Base-by-base conservation (phyloP, 2,888 invertebrate species). In the Eupelmus urozonus region DNA sequence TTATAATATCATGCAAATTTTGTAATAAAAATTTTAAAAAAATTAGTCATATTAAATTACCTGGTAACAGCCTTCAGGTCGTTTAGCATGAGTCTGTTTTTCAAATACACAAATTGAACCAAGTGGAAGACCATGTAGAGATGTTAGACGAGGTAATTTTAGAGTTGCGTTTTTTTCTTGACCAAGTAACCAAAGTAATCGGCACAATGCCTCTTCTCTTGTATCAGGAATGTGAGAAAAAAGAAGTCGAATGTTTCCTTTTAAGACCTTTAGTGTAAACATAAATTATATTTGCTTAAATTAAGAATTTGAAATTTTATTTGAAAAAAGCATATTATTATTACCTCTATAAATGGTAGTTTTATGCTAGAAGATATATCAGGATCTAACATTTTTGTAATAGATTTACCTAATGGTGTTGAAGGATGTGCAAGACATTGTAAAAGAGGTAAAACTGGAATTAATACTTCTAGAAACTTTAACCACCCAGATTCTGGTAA, bases 401-500 rank as follows among this genome's bases (percentile, higher is more conserved):
- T 90, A 1, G 93, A 92, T 86, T 93, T 91, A 0, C 94, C 94
- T 87, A 92, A 81, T 76, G 89, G 57, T 13, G 86, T 92, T 86
- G 82, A 91, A 90, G 88, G 92, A 88, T 83, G 91, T 0, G 92
- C 92, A 82, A 92, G 91, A 20, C 93, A 93, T 66, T 93, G 92
- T 63, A 95, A 85, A 62, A 94, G 87, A 0, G 94, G 93, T 53
- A 94, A 85, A 0, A 92, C 90, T 0, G 93, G 92, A 81, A 93
- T 85, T 74, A 94, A 81, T 18, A 92, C 91, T 80, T 93, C 92
- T 57, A 94, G 86, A 63, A 93, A 88, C 60, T 91, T 90, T 85
- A 92, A 91, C 94, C 94, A 95, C 76, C 93, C 91, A 7, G 90
- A 86, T 77, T 93, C 93, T 23, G 92, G 91, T 45, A 94, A 91